Evolutionary conservation across 2,113 vertebrate genomes (phyloP), one percentile per base, ranked within the genome.

Genomic region (Oncorhynchus nerka): DNA sequence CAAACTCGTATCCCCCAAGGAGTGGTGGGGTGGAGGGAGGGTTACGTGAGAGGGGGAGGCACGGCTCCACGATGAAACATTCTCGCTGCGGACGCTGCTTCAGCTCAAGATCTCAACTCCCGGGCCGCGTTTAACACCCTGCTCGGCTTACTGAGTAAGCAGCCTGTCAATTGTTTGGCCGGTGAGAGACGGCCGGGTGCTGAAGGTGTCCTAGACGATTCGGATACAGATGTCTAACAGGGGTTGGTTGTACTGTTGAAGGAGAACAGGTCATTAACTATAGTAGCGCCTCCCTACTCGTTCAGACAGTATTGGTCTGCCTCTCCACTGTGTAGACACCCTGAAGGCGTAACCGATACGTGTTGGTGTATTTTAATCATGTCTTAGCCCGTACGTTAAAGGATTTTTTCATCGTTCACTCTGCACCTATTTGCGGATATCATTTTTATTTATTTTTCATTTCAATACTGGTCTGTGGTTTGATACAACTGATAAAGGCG

Each of bases 91-190:
- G 64, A 78, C 71, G 32, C 19, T 30, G 57, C 64, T 77, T 70
- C 20, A 51, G 75, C 59, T 71, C 62, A 6, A 48, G 61, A 59
- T 75, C 59, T 71, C 62, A 6, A 48, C 67, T 68, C 72, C 74
- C 72, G 57, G 62, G 70, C 75, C 51, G 61, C 26, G 68, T 24
- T 19, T 26, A 64, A 61, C 26, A 73, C 66, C 34, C 24, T 34
- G 13, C 34, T 78, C 34, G 4, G 24, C 20, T 71, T 71, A 69
- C 83, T 77, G 71, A 65, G 45, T 72, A 79, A 84, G 51, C 79
- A 79, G 34, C 32, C 49, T 74, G 57, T 69, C 71, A 77, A 26
- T 73, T 61, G 77, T 3, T 22, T 71, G 61, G 20, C n/a, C 22
- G 34, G 11, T 49, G 15, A 24, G 45, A 34, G 61, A 24, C 68